Base-by-base conservation (phyloP, 2,888 invertebrate genomes). In the Acleris sparsana region DNA sequence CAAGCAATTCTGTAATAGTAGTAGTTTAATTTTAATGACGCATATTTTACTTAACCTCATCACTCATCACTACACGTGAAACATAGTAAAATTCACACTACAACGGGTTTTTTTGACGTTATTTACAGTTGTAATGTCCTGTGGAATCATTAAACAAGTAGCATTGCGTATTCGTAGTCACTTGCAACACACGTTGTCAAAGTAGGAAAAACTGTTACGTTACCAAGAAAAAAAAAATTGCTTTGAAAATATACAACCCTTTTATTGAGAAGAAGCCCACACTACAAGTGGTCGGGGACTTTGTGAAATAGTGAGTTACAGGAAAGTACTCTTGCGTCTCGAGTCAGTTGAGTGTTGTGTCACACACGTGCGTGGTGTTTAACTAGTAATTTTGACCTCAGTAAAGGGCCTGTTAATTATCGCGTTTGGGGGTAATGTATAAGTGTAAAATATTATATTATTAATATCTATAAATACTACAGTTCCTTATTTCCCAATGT, bases 301-400 rank as follows among this genome's bases (percentile, higher is more conserved):
- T 76, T 79, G 75, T 76, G 75, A 78, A 79, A 78, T 80, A 77
- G 77, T 79, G 80, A 80, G 79, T 82, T 80, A 80, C 83, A 85
- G 85, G 85, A 75, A 70, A 70, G 74, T 76, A 69, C 70, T 70
- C 70, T 78, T 49, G 75, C 75, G 39, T 2, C 39, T 43, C 55
- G 43, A 43, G 43, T 70, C 66, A 71, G 68, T 73, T 66, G 59
- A 74, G 73, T 75, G 74, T 79, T 76, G 65, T 76, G 65, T 52
- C 49, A 48, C 17, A 44, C n/a, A 22, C 22, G 18, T 44, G 60
- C 52, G 25, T 16, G 53, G 61, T 46, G 6, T 57, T 57, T 43
- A 4, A 39, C 4, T 13, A 46, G 22, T 29, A 39, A 61, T 61
- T 52, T 49, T n/a, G 17, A 48, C 13, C 39, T 49, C 33, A 18